These are phyloP conservation scores for Drosophila kohkoa DNA, from an alignment of 1,140 invertebrate species.

Conservation along the genomic window DNA sequence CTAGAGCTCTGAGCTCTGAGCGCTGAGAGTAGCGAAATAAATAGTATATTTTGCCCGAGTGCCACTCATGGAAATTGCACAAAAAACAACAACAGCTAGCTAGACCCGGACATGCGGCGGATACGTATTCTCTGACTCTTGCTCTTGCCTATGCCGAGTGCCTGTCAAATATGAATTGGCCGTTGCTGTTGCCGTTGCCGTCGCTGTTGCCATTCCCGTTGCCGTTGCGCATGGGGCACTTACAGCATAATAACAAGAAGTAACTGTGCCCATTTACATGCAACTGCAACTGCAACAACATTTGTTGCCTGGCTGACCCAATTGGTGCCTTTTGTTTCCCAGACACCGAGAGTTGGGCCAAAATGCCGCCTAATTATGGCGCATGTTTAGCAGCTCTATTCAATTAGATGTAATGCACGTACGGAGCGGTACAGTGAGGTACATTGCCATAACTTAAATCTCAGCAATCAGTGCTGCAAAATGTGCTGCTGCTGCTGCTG, in stretches of 20 bases:
- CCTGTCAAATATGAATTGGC: constrained; percentile 80
- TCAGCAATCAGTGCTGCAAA: constrained; percentile 30
- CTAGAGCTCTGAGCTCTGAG: not conserved
- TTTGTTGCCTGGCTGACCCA: constrained; percentile 27
- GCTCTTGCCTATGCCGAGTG: constrained; percentile 66
- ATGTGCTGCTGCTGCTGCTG: not conserved
- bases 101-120: constrained; percentile 10
- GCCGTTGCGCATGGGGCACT: constrained; percentile 40
- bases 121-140: not conserved
- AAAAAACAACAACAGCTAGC: constrained; percentile 68
- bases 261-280: constrained; percentile 67
- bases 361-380: constrained; percentile 46
- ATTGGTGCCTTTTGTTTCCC: constrained; percentile 42
- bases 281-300: constrained; percentile 65
- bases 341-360: constrained; percentile 6
- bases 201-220: no score
- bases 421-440: constrained; percentile 1
- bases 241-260: constrained; percentile 78
- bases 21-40: constrained; percentile 73
- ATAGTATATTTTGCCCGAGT: constrained; percentile 82
- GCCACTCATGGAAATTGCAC: constrained; percentile 82
- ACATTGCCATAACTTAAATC: constrained; percentile 28
- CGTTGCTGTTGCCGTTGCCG: constrained; percentile 24
- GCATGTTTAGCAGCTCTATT: constrained; percentile 57
- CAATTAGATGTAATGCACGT: constrained; percentile 74